Conservation (phyloP, 2,113 vertebrate genomes). For the Eclectus roratus region DNA sequence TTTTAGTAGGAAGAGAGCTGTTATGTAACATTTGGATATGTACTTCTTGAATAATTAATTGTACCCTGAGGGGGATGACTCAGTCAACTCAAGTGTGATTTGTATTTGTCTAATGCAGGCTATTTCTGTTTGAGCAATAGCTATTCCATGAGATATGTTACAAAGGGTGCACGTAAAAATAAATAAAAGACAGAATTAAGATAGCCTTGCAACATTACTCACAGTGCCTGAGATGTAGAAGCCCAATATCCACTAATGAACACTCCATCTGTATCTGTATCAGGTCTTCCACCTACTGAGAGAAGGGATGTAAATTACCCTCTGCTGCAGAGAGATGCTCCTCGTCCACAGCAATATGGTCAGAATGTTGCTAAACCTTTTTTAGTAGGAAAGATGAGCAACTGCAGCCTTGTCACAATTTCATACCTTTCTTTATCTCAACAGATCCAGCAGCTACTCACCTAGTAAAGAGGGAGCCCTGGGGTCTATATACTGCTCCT, state of each 20-base stretch:
- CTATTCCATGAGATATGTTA: background rate
- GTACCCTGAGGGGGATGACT: background rate
- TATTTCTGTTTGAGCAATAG: background rate
- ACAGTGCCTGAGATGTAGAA: background rate
- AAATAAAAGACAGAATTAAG: background rate
- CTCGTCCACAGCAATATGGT: accelerated
- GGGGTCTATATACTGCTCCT: background rate
- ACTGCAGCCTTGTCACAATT: background rate
- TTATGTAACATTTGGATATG: background rate
- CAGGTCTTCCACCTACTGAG: background rate
- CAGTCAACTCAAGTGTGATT: background rate
- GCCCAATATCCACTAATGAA: accelerated
- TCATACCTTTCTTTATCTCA: background rate
- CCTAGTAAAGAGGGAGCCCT: background rate
- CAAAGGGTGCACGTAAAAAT: background rate
- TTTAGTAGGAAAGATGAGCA: background rate
- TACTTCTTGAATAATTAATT: constrained; percentile 5
- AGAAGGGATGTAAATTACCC: background rate
- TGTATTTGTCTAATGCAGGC: background rate
- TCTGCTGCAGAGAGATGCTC: background rate
- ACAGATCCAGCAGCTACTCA: background rate
- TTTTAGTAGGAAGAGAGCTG: background rate
- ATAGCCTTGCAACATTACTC: background rate
- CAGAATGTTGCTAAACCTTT: background rate
- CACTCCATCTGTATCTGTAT: background rate